Base-by-base conservation (phyloP, 2,888 invertebrate genomes). In the Leptothorax acervorum region DNA sequence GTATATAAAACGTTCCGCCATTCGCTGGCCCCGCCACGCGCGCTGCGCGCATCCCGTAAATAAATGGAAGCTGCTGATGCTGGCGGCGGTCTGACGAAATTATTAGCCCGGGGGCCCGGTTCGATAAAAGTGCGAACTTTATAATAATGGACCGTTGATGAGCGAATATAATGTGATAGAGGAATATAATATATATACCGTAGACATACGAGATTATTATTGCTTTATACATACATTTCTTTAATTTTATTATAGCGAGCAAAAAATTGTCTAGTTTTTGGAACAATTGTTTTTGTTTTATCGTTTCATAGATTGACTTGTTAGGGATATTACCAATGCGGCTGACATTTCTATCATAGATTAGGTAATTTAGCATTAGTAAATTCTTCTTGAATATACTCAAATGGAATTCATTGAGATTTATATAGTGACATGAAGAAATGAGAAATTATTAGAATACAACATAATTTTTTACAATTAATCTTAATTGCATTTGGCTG, bases 1-100 rank as follows among this genome's bases (percentile, higher is more conserved):
- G 45, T 60, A 62, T 74, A 65, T 68, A 81, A 86, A 87, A 83
- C 85, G 78, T 48, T 78, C 73, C 76, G 73, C 63, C 51, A 71
- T 78, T 73, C 71, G 76, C 42, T 8, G 51, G 57, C 74, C 73
- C 68, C 73, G 85, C 62, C 15, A 55, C 60, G 65, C 79, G 70
- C 73, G 35, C 73, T 53, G 65, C 79, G 70, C 73, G 35, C 73
- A 48, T 81, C 71, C 42, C 57, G 35, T 35, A 73, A 71, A 73
- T 81, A 81, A 81, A 81, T 81, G 60, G 28, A 60, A 73, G 71
- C 71, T 39, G 60, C 53, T 66, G 51, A 79, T 45, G 71, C 35
- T 35, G 55, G 12, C 18, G 31, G 71, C 23, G 35, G 23, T 23
- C 23, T 23, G 23, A 23, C 23, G 79, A 71, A 81, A 70, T 81